Conservation (phyloP, 2,888 invertebrate species). For the Arctia plantaginis region DNA sequence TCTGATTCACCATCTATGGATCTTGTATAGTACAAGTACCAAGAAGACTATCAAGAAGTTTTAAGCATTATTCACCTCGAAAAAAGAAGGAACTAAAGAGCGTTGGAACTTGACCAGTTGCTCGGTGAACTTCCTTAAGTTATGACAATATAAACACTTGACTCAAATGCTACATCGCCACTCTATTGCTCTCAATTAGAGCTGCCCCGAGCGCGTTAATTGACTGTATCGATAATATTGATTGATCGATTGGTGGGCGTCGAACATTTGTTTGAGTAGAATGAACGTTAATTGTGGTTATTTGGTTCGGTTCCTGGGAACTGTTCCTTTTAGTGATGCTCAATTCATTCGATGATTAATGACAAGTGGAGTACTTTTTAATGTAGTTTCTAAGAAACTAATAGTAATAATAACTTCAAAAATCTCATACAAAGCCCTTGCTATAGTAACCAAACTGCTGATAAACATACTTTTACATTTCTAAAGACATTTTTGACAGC, state of each 20-base stretch:
- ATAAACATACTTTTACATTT: not conserved
- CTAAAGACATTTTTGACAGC: too few relatives aligned
- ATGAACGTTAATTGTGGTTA: conserved; percentile 41
- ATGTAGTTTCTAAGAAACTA: not conserved
- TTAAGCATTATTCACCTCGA: not conserved
- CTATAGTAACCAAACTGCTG: not conserved
- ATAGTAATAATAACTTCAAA: not conserved
- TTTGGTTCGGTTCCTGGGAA: conserved; percentile 32
- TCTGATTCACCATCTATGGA: too few relatives aligned
- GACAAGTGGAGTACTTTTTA: not conserved
- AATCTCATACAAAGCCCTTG: not conserved
- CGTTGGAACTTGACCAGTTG: not conserved
- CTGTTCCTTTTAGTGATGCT: conserved; percentile 20
- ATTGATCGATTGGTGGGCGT: conserved; percentile 77
- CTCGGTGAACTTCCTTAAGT: conserved; percentile 24
- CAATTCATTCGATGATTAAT: conserved; percentile 11
- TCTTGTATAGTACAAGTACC: too few relatives aligned
- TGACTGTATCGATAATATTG: conserved; percentile 82
- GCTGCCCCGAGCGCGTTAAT: conserved; percentile 68
- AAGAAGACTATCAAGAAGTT: not conserved
- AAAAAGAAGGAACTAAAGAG: not conserved
- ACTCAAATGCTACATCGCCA: conserved; percentile 54
- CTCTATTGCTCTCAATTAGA: conserved; percentile 66
- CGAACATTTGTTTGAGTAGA: conserved; percentile 48
- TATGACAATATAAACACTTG: conserved; percentile 48